Conservation (phyloP, 2,113 vertebrate genomes). For the Corythornis vintsioides region DNA sequence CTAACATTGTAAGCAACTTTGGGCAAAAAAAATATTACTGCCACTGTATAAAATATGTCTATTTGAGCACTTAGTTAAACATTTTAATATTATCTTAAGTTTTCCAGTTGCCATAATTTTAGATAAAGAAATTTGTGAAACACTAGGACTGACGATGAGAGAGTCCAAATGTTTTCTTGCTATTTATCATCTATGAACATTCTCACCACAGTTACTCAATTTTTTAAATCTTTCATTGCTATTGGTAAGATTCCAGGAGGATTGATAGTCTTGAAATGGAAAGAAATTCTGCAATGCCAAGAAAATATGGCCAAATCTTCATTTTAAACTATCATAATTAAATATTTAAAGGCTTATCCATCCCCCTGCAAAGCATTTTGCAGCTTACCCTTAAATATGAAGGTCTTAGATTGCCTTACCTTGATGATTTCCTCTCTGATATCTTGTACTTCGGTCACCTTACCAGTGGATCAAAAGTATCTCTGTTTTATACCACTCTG, state of each 20-base stretch:
- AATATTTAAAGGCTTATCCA: slow-evolving; percentile 73
- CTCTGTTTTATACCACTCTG: slow-evolving; percentile 42
- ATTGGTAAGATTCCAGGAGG: slow-evolving; percentile 77
- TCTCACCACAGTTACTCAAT: slow-evolving; percentile 75
- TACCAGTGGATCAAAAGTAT: slow-evolving; percentile 56
- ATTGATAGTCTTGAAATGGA: slow-evolving; percentile 79
- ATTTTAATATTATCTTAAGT: slow-evolving; percentile 11
- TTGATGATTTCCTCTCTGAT: slow-evolving; percentile 65
- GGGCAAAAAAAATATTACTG: slow-evolving; percentile 31
- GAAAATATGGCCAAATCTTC: slow-evolving; percentile 75
- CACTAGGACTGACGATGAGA: not conserved
- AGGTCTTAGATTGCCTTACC: slow-evolving; percentile 61
- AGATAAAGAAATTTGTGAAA: slow-evolving; percentile 44
- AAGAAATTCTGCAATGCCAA: slow-evolving; percentile 72
- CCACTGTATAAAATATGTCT: not conserved
- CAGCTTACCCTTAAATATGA: slow-evolving; percentile 63
- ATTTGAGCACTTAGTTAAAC: slow-evolving; percentile 42
- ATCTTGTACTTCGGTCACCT: slow-evolving; percentile 60
- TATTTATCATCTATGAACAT: slow-evolving; percentile 70
- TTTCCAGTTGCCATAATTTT: slow-evolving; percentile 35
- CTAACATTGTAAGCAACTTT: not conserved
- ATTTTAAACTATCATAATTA: slow-evolving; percentile 74
- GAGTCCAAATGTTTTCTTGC: slow-evolving; percentile 37
- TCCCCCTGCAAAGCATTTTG: slow-evolving; percentile 67
- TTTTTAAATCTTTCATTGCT: slow-evolving; percentile 75